These are phyloP conservation scores for Himalopsyche japonica DNA, from an alignment of 2,888 invertebrate species.

Conservation along the genomic window DNA sequence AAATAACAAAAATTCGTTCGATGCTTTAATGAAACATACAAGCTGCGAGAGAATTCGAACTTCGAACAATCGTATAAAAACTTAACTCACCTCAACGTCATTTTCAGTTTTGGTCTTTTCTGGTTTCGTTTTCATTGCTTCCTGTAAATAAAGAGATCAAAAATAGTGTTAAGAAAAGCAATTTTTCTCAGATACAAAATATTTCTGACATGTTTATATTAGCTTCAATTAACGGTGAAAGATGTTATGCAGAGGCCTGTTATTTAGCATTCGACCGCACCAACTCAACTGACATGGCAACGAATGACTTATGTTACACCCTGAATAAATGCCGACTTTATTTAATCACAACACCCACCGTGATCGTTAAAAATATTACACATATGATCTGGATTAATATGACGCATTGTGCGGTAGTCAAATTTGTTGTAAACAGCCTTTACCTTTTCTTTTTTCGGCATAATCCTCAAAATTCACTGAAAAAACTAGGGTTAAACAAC, in stretches of 20 bases:
- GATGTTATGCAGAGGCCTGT: conserved; percentile 24
- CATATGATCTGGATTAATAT: background rate
- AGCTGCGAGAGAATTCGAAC: background rate
- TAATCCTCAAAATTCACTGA: conserved; percentile 41
- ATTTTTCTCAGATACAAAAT: background rate
- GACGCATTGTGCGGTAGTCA: background rate
- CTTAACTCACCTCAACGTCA: conserved; percentile 60
- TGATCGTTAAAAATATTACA: background rate
- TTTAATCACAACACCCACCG: background rate
- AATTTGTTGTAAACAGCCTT: conserved; percentile 42
- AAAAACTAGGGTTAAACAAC: conserved; percentile 35
- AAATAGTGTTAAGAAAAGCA: conserved; percentile 20
- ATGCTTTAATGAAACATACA: background rate
- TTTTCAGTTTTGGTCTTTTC: conserved; percentile 63
- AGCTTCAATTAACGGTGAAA: conserved; percentile 16
- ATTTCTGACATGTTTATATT: conserved; percentile 28
- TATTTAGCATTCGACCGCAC: background rate
- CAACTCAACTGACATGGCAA: conserved; percentile 28
- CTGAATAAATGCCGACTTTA: conserved; percentile 20
- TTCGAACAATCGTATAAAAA: background rate
- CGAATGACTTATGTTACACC: conserved; percentile 30
- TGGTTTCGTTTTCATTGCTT: conserved; percentile 64
- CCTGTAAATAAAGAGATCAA: conserved; percentile 50
- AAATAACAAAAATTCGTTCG: too few species aligned
- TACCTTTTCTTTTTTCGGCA: conserved; percentile 53